Evolutionary conservation across 2,797 vertebrate species (phyloP), one percentile per base, ranked within the genome.

Genomic region (Pteronotus mesoamericanus): DNA sequence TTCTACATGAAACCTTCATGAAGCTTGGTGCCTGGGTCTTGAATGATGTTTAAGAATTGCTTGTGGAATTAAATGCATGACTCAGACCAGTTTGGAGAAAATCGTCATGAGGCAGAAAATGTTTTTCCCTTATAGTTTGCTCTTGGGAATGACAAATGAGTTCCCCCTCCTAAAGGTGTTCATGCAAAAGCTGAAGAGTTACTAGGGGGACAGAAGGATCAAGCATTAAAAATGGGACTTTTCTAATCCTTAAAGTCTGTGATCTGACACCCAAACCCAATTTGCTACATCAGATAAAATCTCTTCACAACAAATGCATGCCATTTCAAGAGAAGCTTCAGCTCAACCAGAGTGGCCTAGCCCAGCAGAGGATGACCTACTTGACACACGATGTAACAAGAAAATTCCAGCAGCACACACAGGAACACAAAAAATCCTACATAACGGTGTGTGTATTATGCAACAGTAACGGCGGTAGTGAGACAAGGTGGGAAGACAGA

Each of bases 71-170:
- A 48, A 93, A 46, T 42, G 19, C 3, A 2, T 64, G 78, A 72
- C 22, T 66, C 83, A 89, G 15, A 84, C 24, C 26, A 51, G 22
- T 26, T 18, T 34, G 7, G 32, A 82, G 68, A 82, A 86, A 84
- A 92, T 8, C 82, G 34, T 57, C 39, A 79, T 79, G 57, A 90
- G 51, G 44, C 66, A 82, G 46, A 42, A 86, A 92, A 86, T 55
- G 29, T 32, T 61, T 77, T 75, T 55, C 42, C 32, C 4, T 42
- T 75, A 24, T 71, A 34, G 44, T 79, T 80, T 86, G 21, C 11
- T 84, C 24, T 37, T 44, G 29, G 16, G 78, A 83, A 44, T 61
- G 44, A 69, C 19, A 84, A 11, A 32, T 21, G 34, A 77, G 46
- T 22, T 55, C 29, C 24, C 74, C 0, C 9, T 32, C 18, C 55